A percentile compares a stretch with the other conserved stretches of the same genome.
These are phyloP conservation scores for Tachysurus fulvidraco DNA, from an alignment of 2,113 vertebrate species.

Conservation along the genomic window DNA sequence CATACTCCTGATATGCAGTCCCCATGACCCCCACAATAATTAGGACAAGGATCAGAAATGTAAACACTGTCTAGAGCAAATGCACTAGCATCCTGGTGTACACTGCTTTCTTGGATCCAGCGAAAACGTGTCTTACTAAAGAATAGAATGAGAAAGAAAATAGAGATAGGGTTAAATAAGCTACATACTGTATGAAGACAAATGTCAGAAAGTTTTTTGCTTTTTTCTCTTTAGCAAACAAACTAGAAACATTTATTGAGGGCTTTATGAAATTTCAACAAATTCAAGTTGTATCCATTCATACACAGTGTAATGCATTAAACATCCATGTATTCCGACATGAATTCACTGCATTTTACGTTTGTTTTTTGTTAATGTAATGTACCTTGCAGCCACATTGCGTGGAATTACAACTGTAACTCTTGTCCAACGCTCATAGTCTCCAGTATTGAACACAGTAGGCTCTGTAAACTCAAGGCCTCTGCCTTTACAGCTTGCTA, in stretches of 20 bases:
- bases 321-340: neutral
- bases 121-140: constrained; percentile 94
- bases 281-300: no score
- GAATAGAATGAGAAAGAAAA: neutral
- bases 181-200: neutral
- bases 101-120: constrained; percentile 96
- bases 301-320: neutral
- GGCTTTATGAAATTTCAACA: no score
- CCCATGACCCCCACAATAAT: constrained; percentile 90
- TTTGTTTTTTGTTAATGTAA: neutral
- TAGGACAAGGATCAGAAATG: constrained; percentile 94
- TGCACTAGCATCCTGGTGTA: constrained; percentile 82
- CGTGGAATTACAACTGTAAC: constrained; percentile 88
- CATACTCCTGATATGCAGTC: constrained; percentile 96
- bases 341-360: neutral
- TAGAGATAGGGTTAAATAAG: neutral
- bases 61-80: constrained; percentile 93
- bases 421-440: constrained; percentile 95
- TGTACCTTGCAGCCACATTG: constrained; percentile 87
- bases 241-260: no score
- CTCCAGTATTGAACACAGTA: constrained; percentile 83
- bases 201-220: neutral
- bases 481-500: constrained; percentile 86
- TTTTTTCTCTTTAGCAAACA: no score
- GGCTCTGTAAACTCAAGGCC: constrained; percentile 86